phyloP scores from a whole-genome alignment of 2,888 invertebrate genomes.

The Ennomos quercinarius region DNA sequence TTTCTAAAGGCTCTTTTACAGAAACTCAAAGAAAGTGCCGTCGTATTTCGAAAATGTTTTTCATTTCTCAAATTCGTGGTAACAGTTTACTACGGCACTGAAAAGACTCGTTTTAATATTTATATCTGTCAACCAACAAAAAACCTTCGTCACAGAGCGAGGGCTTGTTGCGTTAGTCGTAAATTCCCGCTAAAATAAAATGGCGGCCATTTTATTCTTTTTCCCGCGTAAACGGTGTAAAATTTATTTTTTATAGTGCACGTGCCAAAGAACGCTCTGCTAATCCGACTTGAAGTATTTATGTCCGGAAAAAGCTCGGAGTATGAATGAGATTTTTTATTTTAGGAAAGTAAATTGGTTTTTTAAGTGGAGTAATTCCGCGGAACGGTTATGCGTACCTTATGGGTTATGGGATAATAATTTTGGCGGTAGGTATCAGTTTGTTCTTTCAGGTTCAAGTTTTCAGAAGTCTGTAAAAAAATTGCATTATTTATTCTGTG shows the following conservation, averaged over 20 bases:
- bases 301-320: conserved; percentile 21
- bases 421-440: conserved; percentile 2
- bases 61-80: conserved; percentile 16
- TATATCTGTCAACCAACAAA: conserved; percentile 34
- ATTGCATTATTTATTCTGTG: not conserved
- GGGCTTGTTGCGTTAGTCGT: conserved; percentile 21
- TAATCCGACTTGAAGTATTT: conserved; percentile 29
- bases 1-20: conserved; percentile 4
- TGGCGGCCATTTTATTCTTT: conserved; percentile 29
- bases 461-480: not conserved
- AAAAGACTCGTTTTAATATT: conserved; percentile 30
- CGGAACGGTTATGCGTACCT: not conserved
- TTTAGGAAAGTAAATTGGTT: conserved; percentile 13
- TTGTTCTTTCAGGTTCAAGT: not conserved
- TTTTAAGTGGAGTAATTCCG: conserved; percentile 9
- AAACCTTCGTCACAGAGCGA: conserved; percentile 32
- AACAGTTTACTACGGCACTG: conserved; percentile 22
- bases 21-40: conserved; percentile 1
- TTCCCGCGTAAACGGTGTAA: conserved; percentile 33
- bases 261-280: conserved; percentile 20
- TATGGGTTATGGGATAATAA: conserved; percentile 8
- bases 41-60: conserved; percentile 17
- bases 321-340: conserved; percentile 9
- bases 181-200: conserved; percentile 33
- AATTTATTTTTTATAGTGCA: conserved; percentile 33